Evolutionary conservation across 2,888 invertebrate genomes (phyloP).

Genomic region (Ormyrus labotus): DNA sequence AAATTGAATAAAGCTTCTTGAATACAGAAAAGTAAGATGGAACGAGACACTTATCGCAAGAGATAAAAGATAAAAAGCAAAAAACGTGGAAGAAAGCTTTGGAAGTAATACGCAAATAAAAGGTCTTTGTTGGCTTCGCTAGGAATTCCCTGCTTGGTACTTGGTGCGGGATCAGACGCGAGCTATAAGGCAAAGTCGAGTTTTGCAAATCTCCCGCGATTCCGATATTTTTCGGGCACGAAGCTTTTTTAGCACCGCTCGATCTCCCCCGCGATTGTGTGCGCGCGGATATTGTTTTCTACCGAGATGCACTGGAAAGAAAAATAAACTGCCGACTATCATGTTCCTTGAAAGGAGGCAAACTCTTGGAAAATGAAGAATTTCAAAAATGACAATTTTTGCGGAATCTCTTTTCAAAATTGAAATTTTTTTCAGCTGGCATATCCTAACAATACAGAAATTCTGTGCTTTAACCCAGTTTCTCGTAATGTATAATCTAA

Average conservation of each 20-base stretch:
- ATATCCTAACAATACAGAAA: not conserved
- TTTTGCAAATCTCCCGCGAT: slow-evolving; percentile 28
- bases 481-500: slow-evolving; percentile 9
- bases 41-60: too few species aligned
- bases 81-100: not conserved
- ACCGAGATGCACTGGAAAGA: not conserved
- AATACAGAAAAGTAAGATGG: too few species aligned
- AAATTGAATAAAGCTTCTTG: too few species aligned
- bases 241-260: not conserved
- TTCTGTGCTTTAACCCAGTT: slow-evolving; percentile 25
- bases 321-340: not conserved
- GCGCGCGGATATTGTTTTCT: not conserved
- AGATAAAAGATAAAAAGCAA: too few species aligned
- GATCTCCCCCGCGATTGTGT: not conserved
- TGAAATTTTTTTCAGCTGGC: slow-evolving; percentile 3
- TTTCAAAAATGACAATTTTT: not conserved
- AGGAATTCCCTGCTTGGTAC: not conserved
- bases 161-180: not conserved
- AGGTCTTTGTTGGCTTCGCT: slow-evolving; percentile 16
- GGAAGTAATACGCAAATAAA: slow-evolving; percentile 30
- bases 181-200: not conserved
- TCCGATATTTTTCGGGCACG: not conserved
- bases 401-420: not conserved
- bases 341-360: not conserved
- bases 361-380: not conserved